Evolutionary conservation across 2,888 invertebrate species (phyloP), one percentile per base, ranked within the genome.

Genomic region (Horisme vitalbata): DNA sequence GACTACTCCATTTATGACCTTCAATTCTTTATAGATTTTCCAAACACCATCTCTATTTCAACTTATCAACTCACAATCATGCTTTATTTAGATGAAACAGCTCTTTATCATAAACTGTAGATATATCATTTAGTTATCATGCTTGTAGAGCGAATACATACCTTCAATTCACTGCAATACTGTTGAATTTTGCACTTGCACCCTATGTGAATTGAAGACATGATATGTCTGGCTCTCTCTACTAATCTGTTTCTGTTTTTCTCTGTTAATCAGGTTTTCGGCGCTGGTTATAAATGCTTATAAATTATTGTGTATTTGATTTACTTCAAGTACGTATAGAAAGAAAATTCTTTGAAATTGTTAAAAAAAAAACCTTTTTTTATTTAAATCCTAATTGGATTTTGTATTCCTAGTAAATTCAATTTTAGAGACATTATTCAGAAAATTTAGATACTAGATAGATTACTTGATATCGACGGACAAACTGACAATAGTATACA

Each of bases 181-280:
- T 55, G 52, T 75, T 49, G 59, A 68, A 65, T 63, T 60, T 67
- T 58, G 73, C 78, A 79, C 76, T 54, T 57, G 73, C 75, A 72
- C 75, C 60, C 20, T 54, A 60, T 57, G 85, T 87, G 87, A 88
- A 87, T 88, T 88, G 89, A 83, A 84, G 87, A 84, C 80, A 82
- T 86, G 81, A 75, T 78, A 82, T 84, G 88, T 90, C 89, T 90
- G 89, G 88, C 88, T 90, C 86, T 87, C 83, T 87, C 86, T 72
- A 71, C 71, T 73, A 65, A 65, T 62, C 58, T 59, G 36, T 46
- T 31, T 51, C 34, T 44, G 6, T 26, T 26, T 30, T 48, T 24
- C 32, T 52, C 31, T 50, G 34, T 30, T 31, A 35, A 26, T 31
- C 23, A 38, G 41, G 34, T 44, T 32, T 37, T 24, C 11, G 10